These are phyloP conservation scores for Ataeniobius toweri DNA, from an alignment of 2,797 vertebrate species.

Conservation along the genomic window DNA sequence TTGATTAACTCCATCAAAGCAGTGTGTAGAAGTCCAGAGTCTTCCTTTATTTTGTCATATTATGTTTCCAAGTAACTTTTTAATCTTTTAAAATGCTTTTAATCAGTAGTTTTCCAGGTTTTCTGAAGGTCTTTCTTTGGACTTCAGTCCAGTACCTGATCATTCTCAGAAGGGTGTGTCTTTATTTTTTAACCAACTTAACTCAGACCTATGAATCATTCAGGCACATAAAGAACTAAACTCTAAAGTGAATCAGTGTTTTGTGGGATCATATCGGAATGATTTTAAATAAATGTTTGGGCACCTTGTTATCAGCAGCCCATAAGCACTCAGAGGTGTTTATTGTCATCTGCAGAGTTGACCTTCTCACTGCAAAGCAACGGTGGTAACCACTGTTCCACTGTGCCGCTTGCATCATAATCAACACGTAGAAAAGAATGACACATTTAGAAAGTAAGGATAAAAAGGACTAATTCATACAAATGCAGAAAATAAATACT, in stretches of 20 bases:
- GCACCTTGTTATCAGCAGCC: neutral
- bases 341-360: neutral
- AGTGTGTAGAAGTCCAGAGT: neutral
- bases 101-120: neutral
- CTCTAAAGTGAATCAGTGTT: neutral
- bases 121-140: neutral
- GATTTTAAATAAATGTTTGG: neutral
- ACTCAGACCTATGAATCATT: neutral
- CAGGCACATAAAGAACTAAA: neutral
- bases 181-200: neutral
- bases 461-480: neutral
- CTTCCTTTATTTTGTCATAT: neutral
- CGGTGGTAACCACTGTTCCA: neutral
- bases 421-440: neutral
- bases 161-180: neutral
- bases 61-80: neutral
- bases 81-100: neutral
- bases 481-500: neutral
- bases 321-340: neutral
- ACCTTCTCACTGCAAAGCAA: neutral
- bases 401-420: neutral
- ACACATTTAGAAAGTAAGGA: neutral
- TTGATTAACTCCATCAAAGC: neutral
- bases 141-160: neutral
- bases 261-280: neutral